phyloP scores from a whole-genome alignment of 2,797 vertebrate species.

The Myotis myotis region DNA sequence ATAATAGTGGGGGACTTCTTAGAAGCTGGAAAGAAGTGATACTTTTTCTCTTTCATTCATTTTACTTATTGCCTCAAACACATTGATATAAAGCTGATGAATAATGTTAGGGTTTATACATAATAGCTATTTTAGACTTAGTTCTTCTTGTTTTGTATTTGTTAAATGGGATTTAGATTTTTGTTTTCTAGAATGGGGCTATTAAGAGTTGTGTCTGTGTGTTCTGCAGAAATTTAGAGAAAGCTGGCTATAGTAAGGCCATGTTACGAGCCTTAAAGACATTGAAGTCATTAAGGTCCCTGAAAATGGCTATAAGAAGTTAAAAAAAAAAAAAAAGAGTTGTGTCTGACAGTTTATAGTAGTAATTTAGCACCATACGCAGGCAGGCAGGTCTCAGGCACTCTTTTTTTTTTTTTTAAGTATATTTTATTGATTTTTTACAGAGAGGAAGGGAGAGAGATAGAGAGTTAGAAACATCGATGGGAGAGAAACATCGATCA shows the following conservation, averaged over 20 bases:
- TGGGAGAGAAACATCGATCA: too few relatives aligned
- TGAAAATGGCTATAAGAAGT: too few relatives aligned
- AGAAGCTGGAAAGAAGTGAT: slow-evolving; percentile 14
- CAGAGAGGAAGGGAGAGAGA: too few relatives aligned
- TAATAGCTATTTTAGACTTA: neutral
- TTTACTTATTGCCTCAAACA: neutral
- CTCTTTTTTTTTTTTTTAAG: neutral
- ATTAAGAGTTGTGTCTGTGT: neutral
- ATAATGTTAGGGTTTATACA: neutral
- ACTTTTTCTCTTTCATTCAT: neutral
- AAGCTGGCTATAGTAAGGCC: too few relatives aligned
- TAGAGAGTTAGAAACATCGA: too few relatives aligned
- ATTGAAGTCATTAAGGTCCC: too few relatives aligned
- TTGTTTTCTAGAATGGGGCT: slow-evolving; percentile 2
- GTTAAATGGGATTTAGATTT: neutral
- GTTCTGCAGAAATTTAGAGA: too few relatives aligned
- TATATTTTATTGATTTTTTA: too few relatives aligned
- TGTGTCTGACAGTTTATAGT: neutral
- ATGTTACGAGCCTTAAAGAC: too few relatives aligned
- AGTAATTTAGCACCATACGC: neutral
- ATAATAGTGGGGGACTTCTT: neutral
- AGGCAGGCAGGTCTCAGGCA: neutral
- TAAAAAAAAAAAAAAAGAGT: neutral
- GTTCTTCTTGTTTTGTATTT: slow-evolving; percentile 2
- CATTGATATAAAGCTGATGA: neutral